Conservation (phyloP, 2,113 vertebrate genomes). For the Peromyscus polionotus region DNA sequence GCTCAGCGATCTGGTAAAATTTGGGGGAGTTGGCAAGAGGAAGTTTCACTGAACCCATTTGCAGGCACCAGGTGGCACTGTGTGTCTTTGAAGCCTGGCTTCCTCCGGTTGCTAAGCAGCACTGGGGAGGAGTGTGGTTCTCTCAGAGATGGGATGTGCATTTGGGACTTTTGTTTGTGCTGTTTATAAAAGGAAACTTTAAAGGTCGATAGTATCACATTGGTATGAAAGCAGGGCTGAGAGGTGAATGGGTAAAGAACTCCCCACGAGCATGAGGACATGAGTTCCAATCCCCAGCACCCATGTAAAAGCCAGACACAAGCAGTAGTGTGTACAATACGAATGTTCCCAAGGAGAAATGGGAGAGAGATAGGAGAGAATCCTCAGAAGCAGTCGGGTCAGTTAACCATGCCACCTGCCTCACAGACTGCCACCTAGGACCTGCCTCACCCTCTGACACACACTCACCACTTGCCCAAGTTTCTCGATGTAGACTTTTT, state of each 20-base stretch:
- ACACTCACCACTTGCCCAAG: neutral
- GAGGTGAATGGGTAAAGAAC: neutral
- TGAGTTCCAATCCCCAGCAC: neutral
- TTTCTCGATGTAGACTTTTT: neutral
- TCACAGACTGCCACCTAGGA: neutral
- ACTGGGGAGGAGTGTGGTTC: neutral
- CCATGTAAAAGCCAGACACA: neutral
- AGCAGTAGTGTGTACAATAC: neutral
- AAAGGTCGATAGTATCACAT: neutral
- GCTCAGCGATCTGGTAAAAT: neutral
- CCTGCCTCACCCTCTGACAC: neutral
- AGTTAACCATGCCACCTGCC: neutral
- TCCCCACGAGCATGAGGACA: neutral
- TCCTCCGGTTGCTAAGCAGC: neutral
- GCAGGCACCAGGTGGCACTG: slow-evolving; percentile 56
- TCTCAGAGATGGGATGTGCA: neutral
- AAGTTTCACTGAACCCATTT: neutral
- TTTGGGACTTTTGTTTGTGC: neutral
- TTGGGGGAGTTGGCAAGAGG: neutral
- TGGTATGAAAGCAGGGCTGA: neutral
- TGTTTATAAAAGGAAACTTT: neutral
- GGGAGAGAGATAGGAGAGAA: neutral
- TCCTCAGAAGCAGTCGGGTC: no score
- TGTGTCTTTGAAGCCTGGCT: neutral
- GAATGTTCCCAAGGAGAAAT: neutral